Conservation (phyloP, 2,797 vertebrate species). For the Halcyon badia region DNA sequence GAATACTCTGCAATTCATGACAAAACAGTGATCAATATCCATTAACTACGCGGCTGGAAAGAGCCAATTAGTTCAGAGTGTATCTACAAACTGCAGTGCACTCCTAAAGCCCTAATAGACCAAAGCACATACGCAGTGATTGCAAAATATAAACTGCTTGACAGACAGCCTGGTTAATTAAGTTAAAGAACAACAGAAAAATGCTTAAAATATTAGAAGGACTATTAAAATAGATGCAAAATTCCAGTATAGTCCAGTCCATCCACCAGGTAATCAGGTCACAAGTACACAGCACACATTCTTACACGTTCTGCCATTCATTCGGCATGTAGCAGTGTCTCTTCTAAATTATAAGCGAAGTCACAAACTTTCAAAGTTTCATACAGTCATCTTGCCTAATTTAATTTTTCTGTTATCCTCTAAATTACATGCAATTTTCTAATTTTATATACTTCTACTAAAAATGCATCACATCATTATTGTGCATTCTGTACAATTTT, state of each 20-base stretch:
- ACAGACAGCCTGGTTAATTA: constrained; percentile 76
- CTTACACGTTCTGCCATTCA: background rate
- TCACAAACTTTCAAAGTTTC: constrained; percentile 44
- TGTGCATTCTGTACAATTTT: background rate
- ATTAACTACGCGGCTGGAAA: constrained; percentile 59
- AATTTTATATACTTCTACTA: background rate
- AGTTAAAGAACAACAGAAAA: constrained; percentile 63
- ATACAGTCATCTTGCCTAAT: background rate
- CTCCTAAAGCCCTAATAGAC: constrained; percentile 41
- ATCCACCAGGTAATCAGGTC: constrained; percentile 39
- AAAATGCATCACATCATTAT: background rate
- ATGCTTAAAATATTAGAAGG: constrained; percentile 32
- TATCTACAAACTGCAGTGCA: constrained; percentile 23
- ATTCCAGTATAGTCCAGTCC: constrained; percentile 21
- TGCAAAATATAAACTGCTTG: constrained; percentile 69
- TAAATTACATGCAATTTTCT: background rate
- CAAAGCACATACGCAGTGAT: constrained; percentile 28
- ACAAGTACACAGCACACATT: constrained; percentile 44
- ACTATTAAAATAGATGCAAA: constrained; percentile 43
- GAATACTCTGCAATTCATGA: constrained; percentile 51
- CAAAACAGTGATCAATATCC: constrained; percentile 68
- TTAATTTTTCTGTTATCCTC: constrained; percentile 42
- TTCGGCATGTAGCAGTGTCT: background rate
- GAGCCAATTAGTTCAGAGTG: constrained; percentile 55
- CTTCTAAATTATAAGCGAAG: constrained; percentile 21